These are phyloP conservation scores for Clupea harengus DNA, from an alignment of 2,113 vertebrate genomes.

Conservation along the genomic window DNA sequence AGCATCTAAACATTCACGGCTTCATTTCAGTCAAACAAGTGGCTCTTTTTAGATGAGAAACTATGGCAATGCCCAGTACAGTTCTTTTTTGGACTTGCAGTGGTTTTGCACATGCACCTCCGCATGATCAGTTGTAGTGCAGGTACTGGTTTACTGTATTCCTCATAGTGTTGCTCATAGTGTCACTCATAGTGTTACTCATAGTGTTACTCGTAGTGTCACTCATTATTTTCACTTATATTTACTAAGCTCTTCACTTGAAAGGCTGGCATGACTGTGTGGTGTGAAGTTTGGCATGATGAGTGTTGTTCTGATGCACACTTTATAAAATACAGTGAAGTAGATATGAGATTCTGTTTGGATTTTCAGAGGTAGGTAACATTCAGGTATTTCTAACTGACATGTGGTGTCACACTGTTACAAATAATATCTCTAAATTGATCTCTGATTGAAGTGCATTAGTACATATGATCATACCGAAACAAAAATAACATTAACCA, in stretches of 20 bases:
- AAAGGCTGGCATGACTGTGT: not conserved
- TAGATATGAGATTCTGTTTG: not conserved
- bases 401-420: not conserved
- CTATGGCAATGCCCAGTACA: not conserved
- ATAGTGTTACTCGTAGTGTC: not conserved
- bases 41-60: too few species aligned
- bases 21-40: too few species aligned
- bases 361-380: too few species aligned
- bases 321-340: not conserved
- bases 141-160: not conserved
- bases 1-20: too few species aligned
- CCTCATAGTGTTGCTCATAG: too few species aligned
- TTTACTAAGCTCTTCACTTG: not conserved
- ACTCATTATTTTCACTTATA: too few species aligned
- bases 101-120: not conserved
- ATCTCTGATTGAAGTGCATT: not conserved
- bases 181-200: too few species aligned
- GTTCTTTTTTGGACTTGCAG: not conserved
- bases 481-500: not conserved
- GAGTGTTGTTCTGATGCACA: not conserved
- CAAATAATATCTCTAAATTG: not conserved
- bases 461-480: not conserved
- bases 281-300: not conserved
- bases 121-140: not conserved
- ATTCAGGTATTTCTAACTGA: too few species aligned